Conservation (phyloP, 2,888 invertebrate genomes). For the Amaurobius ferox region DNA sequence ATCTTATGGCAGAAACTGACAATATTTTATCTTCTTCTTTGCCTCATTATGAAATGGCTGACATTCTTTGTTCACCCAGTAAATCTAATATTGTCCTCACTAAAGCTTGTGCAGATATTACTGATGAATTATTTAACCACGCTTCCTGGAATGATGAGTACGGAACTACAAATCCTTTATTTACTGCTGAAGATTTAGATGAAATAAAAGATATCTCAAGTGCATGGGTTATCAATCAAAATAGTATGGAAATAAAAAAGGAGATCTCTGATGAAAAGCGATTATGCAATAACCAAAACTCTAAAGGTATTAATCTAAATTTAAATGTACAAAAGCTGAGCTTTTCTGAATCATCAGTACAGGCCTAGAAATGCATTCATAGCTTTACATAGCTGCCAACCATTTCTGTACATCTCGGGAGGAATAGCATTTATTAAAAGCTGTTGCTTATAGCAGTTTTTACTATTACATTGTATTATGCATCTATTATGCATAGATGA, state of each 20-base stretch:
- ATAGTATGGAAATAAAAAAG: conserved; percentile 9
- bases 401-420: neutral
- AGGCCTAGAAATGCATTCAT: conserved; percentile 20
- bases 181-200: conserved; percentile 51
- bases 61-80: conserved; percentile 31
- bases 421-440: neutral
- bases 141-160: conserved; percentile 38
- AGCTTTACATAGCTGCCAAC: conserved; percentile 47
- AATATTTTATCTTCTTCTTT: conserved; percentile 34
- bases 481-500: neutral
- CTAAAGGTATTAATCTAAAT: conserved; percentile 21
- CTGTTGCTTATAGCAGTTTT: neutral
- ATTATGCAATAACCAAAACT: neutral
- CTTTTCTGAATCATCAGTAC: conserved; percentile 13
- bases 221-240: conserved; percentile 24
- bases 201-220: conserved; percentile 51
- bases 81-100: conserved; percentile 26
- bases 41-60: conserved; percentile 35
- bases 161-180: conserved; percentile 32
- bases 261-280: conserved; percentile 28
- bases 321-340: conserved; percentile 28
- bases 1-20: conserved; percentile 23
- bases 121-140: conserved; percentile 30
- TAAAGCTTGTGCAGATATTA: conserved; percentile 14
- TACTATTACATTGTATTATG: neutral